Percentiles rank a stretch among this genome's conserved stretches.
Evolutionary conservation across 2,113 vertebrate species (phyloP).

Genomic region (Diglossa brunneiventris): DNA sequence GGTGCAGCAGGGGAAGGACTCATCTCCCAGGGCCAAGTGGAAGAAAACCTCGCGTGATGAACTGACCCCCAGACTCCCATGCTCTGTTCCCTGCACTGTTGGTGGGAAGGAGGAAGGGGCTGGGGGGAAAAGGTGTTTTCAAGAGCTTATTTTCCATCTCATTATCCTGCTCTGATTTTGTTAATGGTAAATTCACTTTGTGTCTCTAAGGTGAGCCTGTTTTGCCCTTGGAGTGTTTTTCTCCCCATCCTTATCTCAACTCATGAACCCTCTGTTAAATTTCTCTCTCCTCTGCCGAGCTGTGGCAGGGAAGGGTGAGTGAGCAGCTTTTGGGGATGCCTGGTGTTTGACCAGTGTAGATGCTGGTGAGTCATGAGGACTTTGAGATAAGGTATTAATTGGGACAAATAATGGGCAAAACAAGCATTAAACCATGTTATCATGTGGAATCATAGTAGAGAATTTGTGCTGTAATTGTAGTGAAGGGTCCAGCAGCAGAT

Average conservation of each 20-base stretch:
- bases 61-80: too few species aligned
- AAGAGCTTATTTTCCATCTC: too few species aligned
- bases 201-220: neutral
- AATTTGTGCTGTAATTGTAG: neutral
- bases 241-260: neutral
- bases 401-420: neutral
- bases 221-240: neutral
- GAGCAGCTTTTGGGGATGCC: neutral
- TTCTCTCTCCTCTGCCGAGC: neutral
- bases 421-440: too few species aligned
- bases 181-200: neutral
- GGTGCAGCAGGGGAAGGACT: too few species aligned
- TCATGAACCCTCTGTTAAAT: neutral
- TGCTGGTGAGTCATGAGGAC: neutral
- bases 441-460: neutral
- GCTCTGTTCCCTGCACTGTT: too few species aligned
- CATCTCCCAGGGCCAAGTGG: too few species aligned
- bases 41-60: too few species aligned
- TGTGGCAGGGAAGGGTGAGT: neutral
- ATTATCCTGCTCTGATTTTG: too few species aligned
- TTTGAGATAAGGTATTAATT: neutral
- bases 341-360: too few species aligned
- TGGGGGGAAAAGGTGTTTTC: too few species aligned
- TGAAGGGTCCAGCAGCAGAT: neutral
- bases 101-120: too few species aligned